Evolutionary conservation across 1,140 invertebrate species (phyloP).

Genomic region (Ericerus pela): DNA sequence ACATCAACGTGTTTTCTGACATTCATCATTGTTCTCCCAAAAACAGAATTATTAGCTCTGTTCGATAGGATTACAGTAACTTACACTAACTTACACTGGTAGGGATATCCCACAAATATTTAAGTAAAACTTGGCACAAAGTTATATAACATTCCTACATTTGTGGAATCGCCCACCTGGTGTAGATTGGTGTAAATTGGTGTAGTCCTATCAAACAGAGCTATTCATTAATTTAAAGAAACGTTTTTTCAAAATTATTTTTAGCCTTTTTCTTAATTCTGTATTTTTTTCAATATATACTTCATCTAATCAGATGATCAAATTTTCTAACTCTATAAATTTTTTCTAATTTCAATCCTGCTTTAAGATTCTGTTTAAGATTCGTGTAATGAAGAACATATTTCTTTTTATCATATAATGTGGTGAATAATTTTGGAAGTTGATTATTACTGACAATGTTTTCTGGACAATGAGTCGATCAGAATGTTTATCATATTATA

Average conservation of each 20-base stretch:
- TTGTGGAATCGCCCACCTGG: no score
- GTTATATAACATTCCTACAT: no score
- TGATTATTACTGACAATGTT: not conserved
- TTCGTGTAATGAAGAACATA: not conserved
- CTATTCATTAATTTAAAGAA: no score
- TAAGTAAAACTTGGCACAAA: no score
- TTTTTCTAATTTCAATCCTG: not conserved
- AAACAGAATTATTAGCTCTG: not conserved
- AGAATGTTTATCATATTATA: slow-evolving; percentile 4
- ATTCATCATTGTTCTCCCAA: no score
- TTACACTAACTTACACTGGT: no score
- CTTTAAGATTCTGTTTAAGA: not conserved
- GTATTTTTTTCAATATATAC: no score
- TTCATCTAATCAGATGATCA: not conserved
- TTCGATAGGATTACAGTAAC: no score
- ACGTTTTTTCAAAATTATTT: not conserved
- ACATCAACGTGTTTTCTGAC: no score
- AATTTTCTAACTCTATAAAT: not conserved
- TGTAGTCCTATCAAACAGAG: no score
- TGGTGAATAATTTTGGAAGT: slow-evolving; percentile 6
- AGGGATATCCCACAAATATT: no score
- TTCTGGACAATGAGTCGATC: slow-evolving; percentile 3
- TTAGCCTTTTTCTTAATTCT: not conserved
- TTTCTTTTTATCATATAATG: not conserved
- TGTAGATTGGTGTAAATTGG: no score